phyloP scores from a whole-genome alignment of 2,113 vertebrate species.

The Thymallus thymallus region DNA sequence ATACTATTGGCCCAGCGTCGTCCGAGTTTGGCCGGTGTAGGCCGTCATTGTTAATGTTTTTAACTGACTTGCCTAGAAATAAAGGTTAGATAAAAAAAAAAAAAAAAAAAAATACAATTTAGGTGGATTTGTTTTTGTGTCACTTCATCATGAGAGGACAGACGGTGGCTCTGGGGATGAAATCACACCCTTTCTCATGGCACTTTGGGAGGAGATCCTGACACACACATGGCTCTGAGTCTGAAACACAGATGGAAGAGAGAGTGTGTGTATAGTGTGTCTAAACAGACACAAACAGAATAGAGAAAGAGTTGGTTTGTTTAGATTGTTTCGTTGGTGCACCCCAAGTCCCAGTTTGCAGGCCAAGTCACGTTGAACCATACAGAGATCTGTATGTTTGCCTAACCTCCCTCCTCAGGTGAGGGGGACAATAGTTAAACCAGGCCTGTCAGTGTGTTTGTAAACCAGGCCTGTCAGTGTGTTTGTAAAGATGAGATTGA shows the following conservation, averaged over 20 bases:
- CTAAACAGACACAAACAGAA: background rate
- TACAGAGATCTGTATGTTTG: constrained; percentile 13
- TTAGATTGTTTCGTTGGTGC: constrained; percentile 10
- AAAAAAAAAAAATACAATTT: too few relatives aligned
- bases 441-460: background rate
- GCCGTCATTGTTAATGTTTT: too few relatives aligned
- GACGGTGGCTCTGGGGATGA: constrained; percentile 25
- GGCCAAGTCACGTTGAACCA: constrained; percentile 14
- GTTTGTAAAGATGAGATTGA: constrained; percentile 15
- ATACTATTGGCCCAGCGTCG: too few relatives aligned
- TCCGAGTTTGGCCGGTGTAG: too few relatives aligned
- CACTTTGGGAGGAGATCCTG: constrained; percentile 36
- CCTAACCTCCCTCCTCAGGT: constrained; percentile 7
- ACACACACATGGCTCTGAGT: constrained; percentile 38
- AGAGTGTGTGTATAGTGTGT: constrained; percentile 1
- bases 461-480: constrained; percentile 3
- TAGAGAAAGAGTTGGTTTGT: background rate
- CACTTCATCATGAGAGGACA: constrained; percentile 32
- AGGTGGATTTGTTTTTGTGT: constrained; percentile 47
- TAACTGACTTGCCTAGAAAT: too few relatives aligned
- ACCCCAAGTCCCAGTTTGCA: background rate
- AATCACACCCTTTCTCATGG: constrained; percentile 49
- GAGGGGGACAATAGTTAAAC: constrained; percentile 2
- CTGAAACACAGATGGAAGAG: constrained; percentile 36
- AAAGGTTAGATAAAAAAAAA: too few relatives aligned